Percentiles rank a stretch among this genome's conserved stretches.
These are phyloP conservation scores for Gorilla gorilla DNA, from an alignment of 2,113 vertebrate genomes.

Conservation along the genomic window DNA sequence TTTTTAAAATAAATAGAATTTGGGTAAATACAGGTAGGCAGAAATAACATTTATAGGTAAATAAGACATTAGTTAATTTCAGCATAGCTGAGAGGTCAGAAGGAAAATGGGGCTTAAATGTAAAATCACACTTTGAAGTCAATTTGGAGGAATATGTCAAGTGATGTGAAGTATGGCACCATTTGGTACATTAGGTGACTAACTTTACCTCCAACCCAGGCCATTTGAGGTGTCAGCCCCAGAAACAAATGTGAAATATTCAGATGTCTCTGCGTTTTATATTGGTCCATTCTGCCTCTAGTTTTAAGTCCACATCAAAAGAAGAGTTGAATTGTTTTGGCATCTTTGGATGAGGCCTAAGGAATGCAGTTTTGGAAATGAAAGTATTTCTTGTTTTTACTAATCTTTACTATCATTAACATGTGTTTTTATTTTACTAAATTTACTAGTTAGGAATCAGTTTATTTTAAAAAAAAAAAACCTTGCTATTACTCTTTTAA, in stretches of 20 bases:
- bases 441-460: background rate
- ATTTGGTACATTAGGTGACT: background rate
- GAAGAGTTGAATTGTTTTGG: background rate
- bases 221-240: background rate
- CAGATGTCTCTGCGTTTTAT: background rate
- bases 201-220: background rate
- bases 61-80: background rate
- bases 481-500: background rate
- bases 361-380: slow-evolving; percentile 21
- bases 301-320: slow-evolving; percentile 8
- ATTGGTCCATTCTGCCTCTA: background rate
- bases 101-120: background rate
- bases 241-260: background rate
- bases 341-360: background rate
- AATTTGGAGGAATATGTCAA: background rate
- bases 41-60: background rate
- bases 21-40: background rate
- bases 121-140: background rate
- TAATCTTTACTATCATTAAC: background rate
- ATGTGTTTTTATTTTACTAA: background rate
- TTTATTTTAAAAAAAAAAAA: background rate
- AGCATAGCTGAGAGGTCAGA: background rate
- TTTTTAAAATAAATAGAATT: background rate
- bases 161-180: background rate
- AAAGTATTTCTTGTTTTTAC: background rate